Conservation (phyloP, 92 coral and sea anemone genomes). For the Anthopleura xanthogrammica region DNA sequence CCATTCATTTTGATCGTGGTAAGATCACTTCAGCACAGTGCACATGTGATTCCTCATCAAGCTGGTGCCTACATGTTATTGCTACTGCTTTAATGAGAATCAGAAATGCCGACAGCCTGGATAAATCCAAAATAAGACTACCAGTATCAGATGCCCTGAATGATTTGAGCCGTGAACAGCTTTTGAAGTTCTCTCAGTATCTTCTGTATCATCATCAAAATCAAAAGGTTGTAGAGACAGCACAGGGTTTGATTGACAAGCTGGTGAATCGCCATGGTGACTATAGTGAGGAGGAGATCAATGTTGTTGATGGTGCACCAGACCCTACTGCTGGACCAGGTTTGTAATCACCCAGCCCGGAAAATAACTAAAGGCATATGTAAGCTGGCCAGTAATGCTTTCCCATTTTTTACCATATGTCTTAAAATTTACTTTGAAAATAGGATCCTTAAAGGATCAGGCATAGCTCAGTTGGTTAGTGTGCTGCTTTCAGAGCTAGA, state of each 20-base stretch:
- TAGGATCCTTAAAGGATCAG: no score
- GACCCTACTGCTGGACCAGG: conserved; percentile 99
- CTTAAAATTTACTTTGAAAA: no score
- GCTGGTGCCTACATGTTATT: conserved; percentile 90
- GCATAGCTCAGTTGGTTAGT: no score
- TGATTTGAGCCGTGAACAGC: conserved; percentile 71
- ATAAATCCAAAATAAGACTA: conserved; percentile 40
- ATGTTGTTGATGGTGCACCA: conserved; percentile 83
- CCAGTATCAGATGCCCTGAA: conserved; percentile 91
- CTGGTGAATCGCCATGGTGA: conserved; percentile 50
- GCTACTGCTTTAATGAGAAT: conserved; percentile 78
- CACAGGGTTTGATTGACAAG: conserved; percentile 77
- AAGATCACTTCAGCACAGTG: conserved; percentile 91
- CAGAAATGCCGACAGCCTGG: conserved; percentile 32
- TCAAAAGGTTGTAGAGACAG: conserved; percentile 78
- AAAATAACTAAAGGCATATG: no score
- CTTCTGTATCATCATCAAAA: conserved; percentile 81
- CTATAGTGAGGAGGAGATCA: conserved; percentile 52
- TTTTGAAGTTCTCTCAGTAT: conserved; percentile 84
- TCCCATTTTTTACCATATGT: no score
- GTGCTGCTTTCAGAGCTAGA: no score
- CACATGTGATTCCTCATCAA: conserved; percentile 62
- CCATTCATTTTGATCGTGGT: conserved; percentile 90
- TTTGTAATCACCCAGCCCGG: not conserved
- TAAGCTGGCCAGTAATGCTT: no score